phyloP scores from a whole-genome alignment of 2,113 vertebrate species.

The human region GRCh38 chr12:2835001-2835500 shows the following conservation, averaged over 20 bases:
- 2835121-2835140: background rate
- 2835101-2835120: background rate
- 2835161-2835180: background rate
- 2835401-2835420: background rate
- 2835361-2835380: background rate
- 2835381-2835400: background rate
- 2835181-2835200: background rate
- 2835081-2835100: background rate
- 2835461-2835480: background rate
- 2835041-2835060: slow-evolving; percentile 81
- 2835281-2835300: background rate
- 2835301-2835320: rapidly evolving
- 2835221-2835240: background rate
- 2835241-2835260: background rate
- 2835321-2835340: background rate
- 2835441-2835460: background rate
- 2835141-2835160: background rate
- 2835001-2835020: slow-evolving; percentile 76
- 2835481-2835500: background rate
- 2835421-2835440: background rate
- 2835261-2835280: background rate
- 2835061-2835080: slow-evolving; percentile 44
- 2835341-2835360: background rate
- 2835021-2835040: slow-evolving; percentile 64
- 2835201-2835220: background rate